phyloP scores from a whole-genome alignment of 2,797 vertebrate genomes.

The Caiman crocodilus region DNA sequence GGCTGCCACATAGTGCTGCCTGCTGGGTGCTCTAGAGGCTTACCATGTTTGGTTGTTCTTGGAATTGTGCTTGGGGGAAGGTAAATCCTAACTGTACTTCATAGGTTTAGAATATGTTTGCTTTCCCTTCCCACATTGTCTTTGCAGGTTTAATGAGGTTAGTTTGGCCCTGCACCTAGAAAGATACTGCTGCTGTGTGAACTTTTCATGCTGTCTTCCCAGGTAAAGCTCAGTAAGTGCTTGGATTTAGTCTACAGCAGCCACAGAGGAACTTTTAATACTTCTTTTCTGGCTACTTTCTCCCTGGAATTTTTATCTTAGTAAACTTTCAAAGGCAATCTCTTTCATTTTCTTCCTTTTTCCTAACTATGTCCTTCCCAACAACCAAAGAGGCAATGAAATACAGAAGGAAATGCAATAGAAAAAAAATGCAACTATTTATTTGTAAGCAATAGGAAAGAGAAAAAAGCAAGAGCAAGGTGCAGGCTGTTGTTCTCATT shows the following conservation, averaged over 20 bases:
- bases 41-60: too few species aligned
- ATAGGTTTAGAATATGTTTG: too few species aligned
- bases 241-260: not conserved
- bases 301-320: not conserved
- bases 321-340: not conserved
- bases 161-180: not conserved
- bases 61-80: too few species aligned
- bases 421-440: accelerated
- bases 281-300: not conserved
- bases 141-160: not conserved
- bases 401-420: not conserved
- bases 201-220: not conserved
- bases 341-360: constrained; percentile 10
- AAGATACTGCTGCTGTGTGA: not conserved
- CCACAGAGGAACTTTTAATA: not conserved
- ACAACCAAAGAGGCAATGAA: not conserved
- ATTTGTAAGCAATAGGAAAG: not conserved
- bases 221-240: not conserved
- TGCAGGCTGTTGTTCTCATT: not conserved
- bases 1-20: not conserved
- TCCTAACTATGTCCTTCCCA: not conserved
- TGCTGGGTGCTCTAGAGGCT: accelerated
- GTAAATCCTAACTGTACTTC: too few species aligned
- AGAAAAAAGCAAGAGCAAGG: not conserved
- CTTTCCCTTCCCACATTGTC: too few species aligned